These are phyloP conservation scores for Noctilio leporinus DNA, from an alignment of 2,113 vertebrate genomes.

Conservation along the genomic window DNA sequence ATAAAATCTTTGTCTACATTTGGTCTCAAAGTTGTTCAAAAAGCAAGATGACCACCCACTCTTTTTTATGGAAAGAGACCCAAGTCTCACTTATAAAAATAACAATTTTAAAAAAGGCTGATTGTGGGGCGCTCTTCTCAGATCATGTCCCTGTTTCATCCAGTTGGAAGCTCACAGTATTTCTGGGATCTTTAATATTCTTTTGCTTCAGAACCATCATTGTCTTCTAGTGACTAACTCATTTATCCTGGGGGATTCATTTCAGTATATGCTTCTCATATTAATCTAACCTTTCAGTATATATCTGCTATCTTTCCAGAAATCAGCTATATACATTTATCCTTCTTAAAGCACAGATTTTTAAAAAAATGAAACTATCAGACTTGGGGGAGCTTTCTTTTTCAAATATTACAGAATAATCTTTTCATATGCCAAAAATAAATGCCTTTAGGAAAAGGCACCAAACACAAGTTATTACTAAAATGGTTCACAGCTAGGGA, in stretches of 20 bases:
- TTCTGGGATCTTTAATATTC: conserved; percentile 6
- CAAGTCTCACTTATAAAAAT: conserved; percentile 10
- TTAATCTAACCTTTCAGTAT: not conserved
- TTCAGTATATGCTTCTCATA: not conserved
- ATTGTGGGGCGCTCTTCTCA: not conserved
- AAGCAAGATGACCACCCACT: not conserved
- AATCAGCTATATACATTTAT: not conserved
- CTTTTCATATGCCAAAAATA: conserved; percentile 44
- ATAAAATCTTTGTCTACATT: conserved; percentile 1
- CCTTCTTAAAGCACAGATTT: conserved; percentile 36
- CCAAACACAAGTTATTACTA: conserved; percentile 24
- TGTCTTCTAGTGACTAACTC: not conserved
- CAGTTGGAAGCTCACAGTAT: not conserved
- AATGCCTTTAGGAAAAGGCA: conserved; percentile 40
- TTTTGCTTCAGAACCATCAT: conserved; percentile 13
- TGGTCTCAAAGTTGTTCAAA: not conserved
- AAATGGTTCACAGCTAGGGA: conserved; percentile 32
- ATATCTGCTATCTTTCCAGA: not conserved
- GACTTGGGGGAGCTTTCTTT: not conserved
- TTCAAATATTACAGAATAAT: conserved; percentile 45
- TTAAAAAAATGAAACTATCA: not conserved
- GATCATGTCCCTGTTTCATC: not conserved
- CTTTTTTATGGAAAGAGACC: not conserved
- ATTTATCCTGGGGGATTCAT: not conserved
- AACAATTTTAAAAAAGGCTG: not conserved